Conservation (phyloP, 1,140 invertebrate species). For the Bombus breviceps region DNA sequence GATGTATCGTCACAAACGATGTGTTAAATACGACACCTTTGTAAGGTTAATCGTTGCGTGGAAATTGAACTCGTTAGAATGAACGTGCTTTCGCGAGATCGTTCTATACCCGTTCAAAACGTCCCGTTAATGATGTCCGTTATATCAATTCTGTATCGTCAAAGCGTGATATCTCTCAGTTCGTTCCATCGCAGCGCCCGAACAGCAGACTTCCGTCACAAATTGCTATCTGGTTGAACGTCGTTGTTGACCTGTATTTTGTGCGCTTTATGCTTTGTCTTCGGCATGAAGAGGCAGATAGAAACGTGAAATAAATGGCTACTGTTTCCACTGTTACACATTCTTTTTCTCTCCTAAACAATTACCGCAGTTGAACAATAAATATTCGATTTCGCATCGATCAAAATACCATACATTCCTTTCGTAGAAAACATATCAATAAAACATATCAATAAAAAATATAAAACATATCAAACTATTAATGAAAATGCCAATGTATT, state of each 20-base stretch:
- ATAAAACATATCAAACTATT: neutral
- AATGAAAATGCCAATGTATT: neutral
- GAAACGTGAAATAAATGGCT: neutral
- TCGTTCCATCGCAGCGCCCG: slow-evolving; percentile 30
- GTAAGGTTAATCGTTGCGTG: slow-evolving; percentile 42
- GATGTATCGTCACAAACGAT: neutral
- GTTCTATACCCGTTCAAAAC: slow-evolving; percentile 16
- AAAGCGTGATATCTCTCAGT: slow-evolving; percentile 40
- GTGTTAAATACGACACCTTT: slow-evolving; percentile 37
- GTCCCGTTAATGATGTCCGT: slow-evolving; percentile 17
- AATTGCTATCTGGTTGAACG: neutral
- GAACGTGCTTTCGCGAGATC: slow-evolving; percentile 16
- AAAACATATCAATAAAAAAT: neutral
- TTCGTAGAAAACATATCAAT: neutral
- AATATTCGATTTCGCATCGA: neutral
- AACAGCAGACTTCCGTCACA: slow-evolving; percentile 1
- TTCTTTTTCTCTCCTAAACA: neutral
- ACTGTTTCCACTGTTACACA: neutral
- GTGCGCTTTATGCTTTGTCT: neutral
- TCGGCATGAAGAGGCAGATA: neutral
- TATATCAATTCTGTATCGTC: slow-evolving; percentile 53
- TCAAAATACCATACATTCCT: neutral
- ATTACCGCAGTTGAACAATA: neutral
- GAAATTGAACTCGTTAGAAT: slow-evolving; percentile 40
- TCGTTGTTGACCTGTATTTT: neutral